Evolutionary conservation across 2,797 vertebrate genomes (phyloP).

Genomic region (Sternarchorhynchus goeldii): DNA sequence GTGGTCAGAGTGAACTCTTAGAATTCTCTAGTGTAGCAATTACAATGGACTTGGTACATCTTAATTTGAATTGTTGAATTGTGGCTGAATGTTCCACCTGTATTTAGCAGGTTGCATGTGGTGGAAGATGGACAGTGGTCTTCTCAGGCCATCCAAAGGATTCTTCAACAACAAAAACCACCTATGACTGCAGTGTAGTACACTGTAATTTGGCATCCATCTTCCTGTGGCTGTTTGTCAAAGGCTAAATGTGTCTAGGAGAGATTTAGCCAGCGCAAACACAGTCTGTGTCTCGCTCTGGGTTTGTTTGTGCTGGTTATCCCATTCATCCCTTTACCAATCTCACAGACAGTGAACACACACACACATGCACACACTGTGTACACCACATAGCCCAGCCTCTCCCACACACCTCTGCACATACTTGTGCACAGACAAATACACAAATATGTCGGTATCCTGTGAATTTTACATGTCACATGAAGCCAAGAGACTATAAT

Average conservation of each 20-base stretch:
- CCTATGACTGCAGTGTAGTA: no score
- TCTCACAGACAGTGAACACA: not conserved
- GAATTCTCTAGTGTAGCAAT: not conserved
- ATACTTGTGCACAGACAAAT: not conserved
- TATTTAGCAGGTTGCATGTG: no score
- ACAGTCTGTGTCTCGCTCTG: no score
- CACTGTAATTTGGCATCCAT: no score
- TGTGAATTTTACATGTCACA: slow-evolving; percentile 8
- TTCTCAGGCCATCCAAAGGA: not conserved
- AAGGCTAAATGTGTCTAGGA: no score
- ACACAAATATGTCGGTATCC: not conserved
- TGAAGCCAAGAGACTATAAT: not conserved
- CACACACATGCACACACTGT: not conserved
- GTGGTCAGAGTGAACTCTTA: not conserved
- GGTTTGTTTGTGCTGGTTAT: not conserved
- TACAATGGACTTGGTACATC: not conserved
- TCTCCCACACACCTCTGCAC: not conserved
- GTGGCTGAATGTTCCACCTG: no score
- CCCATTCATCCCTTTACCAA: not conserved
- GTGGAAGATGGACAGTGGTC: no score
- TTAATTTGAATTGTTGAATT: no score
- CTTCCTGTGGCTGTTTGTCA: no score
- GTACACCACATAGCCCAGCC: not conserved
- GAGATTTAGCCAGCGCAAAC: no score
- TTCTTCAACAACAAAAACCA: not conserved